Evolutionary conservation across 2,113 vertebrate genomes (phyloP).

Genomic region (Osmerus eperlanus): DNA sequence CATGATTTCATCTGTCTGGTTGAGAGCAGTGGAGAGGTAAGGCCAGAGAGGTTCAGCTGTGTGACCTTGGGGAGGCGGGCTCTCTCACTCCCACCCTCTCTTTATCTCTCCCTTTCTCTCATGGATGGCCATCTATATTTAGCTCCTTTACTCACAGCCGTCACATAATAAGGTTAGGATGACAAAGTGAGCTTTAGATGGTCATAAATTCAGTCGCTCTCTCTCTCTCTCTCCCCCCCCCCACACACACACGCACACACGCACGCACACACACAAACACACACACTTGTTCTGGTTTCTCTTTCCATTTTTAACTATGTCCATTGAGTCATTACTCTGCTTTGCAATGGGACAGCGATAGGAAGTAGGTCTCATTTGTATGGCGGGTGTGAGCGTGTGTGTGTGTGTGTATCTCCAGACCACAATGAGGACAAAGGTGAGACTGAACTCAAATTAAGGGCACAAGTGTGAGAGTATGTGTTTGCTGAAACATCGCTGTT

Average conservation of each 20-base stretch:
- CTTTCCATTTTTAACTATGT: slow-evolving; percentile 30
- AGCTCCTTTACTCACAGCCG: slow-evolving; percentile 55
- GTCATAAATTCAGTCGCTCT: slow-evolving; percentile 47
- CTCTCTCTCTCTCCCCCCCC: slow-evolving; percentile 5
- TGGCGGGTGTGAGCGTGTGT: slow-evolving; percentile 21
- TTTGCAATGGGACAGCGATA: slow-evolving; percentile 16
- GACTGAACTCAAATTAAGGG: no score
- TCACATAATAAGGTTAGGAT: slow-evolving; percentile 65
- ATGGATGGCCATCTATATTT: slow-evolving; percentile 63
- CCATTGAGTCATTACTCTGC: slow-evolving; percentile 27
- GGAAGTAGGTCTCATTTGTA: slow-evolving; percentile 42
- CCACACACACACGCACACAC: not conserved
- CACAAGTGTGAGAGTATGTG: slow-evolving; percentile 4
- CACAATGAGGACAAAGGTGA: no score
- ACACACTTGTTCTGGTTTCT: slow-evolving; percentile 34
- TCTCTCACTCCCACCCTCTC: slow-evolving; percentile 14
- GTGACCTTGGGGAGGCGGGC: slow-evolving; percentile 30
- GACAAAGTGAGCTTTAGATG: slow-evolving; percentile 61
- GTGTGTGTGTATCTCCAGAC: not conserved
- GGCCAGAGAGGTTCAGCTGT: not conserved
- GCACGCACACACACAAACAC: no score
- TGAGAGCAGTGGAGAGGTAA: slow-evolving; percentile 8
- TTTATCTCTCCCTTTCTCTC: slow-evolving; percentile 15
- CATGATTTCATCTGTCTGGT: not conserved
- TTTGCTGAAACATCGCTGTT: not conserved